Evolutionary conservation across 92 coral and sea anemone species (phyloP).

Genomic region (Zoanthus solanderi): DNA sequence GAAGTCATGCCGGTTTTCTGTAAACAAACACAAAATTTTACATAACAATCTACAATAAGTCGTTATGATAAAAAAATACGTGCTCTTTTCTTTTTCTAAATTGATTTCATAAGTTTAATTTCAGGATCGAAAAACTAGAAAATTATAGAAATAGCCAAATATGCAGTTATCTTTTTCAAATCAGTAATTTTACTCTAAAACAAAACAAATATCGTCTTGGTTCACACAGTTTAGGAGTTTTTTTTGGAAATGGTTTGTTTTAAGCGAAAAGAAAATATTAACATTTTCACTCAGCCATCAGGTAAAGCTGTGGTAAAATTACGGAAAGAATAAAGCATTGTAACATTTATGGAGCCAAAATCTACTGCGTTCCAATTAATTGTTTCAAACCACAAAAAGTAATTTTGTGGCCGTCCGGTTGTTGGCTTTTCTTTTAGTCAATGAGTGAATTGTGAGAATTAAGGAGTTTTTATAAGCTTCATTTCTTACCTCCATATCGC

Average conservation of each 20-base stretch:
- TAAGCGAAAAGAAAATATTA: background rate
- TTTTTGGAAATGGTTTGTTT: background rate
- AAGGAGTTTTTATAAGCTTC: background rate
- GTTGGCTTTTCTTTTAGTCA: background rate
- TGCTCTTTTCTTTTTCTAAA: background rate
- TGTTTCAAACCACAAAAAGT: background rate
- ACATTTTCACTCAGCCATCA: no score
- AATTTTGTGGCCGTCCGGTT: background rate
- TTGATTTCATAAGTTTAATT: background rate
- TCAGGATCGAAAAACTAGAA: background rate
- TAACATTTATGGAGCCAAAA: background rate
- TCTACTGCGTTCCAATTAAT: background rate
- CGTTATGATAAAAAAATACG: background rate
- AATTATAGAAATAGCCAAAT: background rate
- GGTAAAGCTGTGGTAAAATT: no score
- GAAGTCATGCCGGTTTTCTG: background rate
- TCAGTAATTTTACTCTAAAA: background rate
- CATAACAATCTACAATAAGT: background rate
- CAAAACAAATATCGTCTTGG: background rate
- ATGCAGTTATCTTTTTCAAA: background rate
- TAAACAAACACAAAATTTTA: background rate
- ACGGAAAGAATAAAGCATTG: background rate
- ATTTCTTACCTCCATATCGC: conserved; percentile 82
- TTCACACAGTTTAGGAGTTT: background rate
- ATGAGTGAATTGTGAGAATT: no score